Evolutionary conservation across 2,797 vertebrate species (phyloP), one percentile per base, ranked within the genome.

Genomic region (Rhinella marina): DNA sequence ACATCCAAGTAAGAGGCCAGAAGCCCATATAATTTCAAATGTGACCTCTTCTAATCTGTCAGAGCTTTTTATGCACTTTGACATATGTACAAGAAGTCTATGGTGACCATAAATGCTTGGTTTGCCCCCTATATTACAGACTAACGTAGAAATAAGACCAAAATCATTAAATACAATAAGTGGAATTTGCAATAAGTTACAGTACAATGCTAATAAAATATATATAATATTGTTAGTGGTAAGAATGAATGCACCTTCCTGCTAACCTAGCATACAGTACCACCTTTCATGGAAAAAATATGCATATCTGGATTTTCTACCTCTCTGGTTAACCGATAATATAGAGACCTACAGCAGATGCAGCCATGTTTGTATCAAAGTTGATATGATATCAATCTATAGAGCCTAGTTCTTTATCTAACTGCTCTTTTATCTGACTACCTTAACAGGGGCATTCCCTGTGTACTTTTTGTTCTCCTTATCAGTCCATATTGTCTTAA

Each of bases 241-340:
- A 84, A 88, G 87, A 85, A 57, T 84, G 87, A 84, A 88, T 85
- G 82, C 82, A 88, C 76, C 82, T 88, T 88, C 83, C 72, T 25
- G 29, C 70, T 64, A 81, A 62, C 23, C 29, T 84, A 59, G 68
- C 68, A 73, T 70, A 32, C 72, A 70, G 66, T 32, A 73, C 68
- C 73, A 73, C 54, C 32, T 57, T 70, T 56, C 27, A 23, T 78
- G 57, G 41, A 41, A 61, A 68, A 57, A 86, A 86, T 80, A 70
- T 86, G 76, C 64, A 86, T 54, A 86, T 79, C 62, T 79, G 50
- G 76, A 86, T 64, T 70, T 59, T 78, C 85, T 86, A 86, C 85
- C 85, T 86, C 85, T 78, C 61, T 57, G 75, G 32, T 86, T 80
- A 61, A 52, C 76, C 32, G 27, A 61, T 54, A 27, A 54, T 77